Conservation (phyloP, 1,140 invertebrate species). For the Achroia grisella region DNA sequence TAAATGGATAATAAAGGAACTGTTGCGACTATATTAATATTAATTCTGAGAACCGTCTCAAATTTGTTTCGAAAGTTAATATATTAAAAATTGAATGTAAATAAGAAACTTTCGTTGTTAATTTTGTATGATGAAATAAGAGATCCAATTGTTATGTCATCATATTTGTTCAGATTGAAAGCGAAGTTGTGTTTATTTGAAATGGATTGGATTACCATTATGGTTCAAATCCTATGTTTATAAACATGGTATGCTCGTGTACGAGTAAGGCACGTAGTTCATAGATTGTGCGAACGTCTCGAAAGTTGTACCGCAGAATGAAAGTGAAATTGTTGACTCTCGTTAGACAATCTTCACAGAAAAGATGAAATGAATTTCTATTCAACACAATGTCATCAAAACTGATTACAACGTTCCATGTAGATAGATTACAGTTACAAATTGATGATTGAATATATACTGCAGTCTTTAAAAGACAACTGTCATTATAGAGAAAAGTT, state of each 20-base stretch:
- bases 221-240: constrained; percentile 24
- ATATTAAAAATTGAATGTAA: constrained; percentile 1
- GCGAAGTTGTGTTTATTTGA: constrained; percentile 6
- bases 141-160: constrained; percentile 4
- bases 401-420: neutral
- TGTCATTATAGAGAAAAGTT: too few relatives aligned
- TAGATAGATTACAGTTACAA: neutral
- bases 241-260: constrained; percentile 29
- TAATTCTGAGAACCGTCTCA: neutral
- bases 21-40: constrained; percentile 3
- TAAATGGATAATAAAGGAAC: neutral
- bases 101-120: constrained; percentile 2
- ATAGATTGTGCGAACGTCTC: constrained; percentile 6
- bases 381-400: too few relatives aligned
- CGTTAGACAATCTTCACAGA: constrained; percentile 5
- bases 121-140: neutral
- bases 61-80: constrained; percentile 8
- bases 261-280: constrained; percentile 19
- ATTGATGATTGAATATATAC: too few relatives aligned
- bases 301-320: constrained; percentile 44
- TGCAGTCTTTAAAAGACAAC: too few relatives aligned
- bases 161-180: neutral
- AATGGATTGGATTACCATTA: constrained; percentile 6
- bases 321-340: constrained; percentile 54
- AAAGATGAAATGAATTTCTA: too few relatives aligned